Evolutionary conservation across 1,140 invertebrate genomes (phyloP).

Genomic region (Magallana gigas): DNA sequence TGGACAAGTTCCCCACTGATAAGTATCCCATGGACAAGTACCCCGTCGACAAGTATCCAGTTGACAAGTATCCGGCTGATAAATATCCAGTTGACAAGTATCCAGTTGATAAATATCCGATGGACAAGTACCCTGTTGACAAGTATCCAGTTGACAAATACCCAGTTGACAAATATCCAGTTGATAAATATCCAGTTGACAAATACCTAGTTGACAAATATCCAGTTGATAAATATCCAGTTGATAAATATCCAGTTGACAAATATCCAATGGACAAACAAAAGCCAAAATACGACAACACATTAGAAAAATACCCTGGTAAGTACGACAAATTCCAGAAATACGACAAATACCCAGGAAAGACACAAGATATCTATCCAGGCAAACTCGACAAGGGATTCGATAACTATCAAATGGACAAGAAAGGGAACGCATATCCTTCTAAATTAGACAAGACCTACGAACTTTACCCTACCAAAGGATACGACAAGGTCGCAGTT

Average conservation of each 20-base stretch:
- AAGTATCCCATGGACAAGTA: too few relatives aligned
- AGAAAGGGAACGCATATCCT: not conserved
- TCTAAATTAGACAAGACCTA: not conserved
- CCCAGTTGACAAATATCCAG: too few relatives aligned
- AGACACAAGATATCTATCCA: not conserved
- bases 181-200: too few relatives aligned
- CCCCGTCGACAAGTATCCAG: too few relatives aligned
- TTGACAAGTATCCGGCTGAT: too few relatives aligned
- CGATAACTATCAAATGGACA: not conserved
- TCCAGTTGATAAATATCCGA: too few relatives aligned
- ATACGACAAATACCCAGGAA: constrained; percentile 7
- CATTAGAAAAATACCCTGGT: not conserved
- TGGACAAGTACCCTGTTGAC: too few relatives aligned
- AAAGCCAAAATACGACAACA: constrained; percentile 16
- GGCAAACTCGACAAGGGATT: not conserved
- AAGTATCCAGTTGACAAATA: too few relatives aligned
- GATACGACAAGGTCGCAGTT: not conserved
- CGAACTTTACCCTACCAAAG: constrained; percentile 1
- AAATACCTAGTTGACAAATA: too few relatives aligned
- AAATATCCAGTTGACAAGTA: too few relatives aligned
- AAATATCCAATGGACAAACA: not conserved
- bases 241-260: not conserved
- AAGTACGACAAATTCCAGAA: not conserved
- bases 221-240: not conserved
- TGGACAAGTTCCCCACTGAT: too few relatives aligned